These are phyloP conservation scores for Hymenochirus boettgeri DNA, from an alignment of 2,113 vertebrate genomes.

Conservation along the genomic window DNA sequence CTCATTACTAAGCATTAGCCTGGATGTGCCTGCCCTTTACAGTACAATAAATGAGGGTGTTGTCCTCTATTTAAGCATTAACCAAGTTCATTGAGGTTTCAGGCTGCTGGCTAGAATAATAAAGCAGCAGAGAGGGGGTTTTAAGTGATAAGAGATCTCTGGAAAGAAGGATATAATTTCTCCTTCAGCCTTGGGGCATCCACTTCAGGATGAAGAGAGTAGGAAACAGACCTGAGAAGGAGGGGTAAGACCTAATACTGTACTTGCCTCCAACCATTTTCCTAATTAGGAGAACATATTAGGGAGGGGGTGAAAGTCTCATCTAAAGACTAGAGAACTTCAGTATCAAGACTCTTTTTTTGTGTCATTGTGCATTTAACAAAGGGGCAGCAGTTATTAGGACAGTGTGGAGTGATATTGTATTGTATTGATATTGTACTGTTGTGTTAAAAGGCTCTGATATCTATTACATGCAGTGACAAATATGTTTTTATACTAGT, in stretches of 20 bases:
- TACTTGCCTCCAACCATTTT: not conserved
- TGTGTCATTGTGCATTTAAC: too few species aligned
- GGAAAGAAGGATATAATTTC: slow-evolving; percentile 18
- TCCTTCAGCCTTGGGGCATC: slow-evolving; percentile 17
- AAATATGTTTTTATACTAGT: too few species aligned
- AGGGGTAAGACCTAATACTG: not conserved
- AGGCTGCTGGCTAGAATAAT: slow-evolving; percentile 13
- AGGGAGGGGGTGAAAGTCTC: not conserved
- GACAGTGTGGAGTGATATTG: too few species aligned
- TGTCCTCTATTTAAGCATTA: not conserved
- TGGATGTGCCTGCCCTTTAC: not conserved
- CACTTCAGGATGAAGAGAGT: slow-evolving; percentile 13
- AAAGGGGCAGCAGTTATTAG: too few species aligned
- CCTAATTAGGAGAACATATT: not conserved
- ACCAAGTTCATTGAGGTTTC: slow-evolving; percentile 22
- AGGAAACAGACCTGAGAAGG: slow-evolving; percentile 12
- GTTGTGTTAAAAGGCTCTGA: too few species aligned
- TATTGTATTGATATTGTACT: too few species aligned
- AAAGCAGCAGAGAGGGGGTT: slow-evolving; percentile 25
- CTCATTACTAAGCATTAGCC: too few species aligned
- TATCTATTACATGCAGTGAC: too few species aligned
- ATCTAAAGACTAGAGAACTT: not conserved
- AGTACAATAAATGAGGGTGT: slow-evolving; percentile 15
- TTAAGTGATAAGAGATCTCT: slow-evolving; percentile 22
- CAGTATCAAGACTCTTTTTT: not conserved